Conservation (phyloP, 2,113 vertebrate genomes). For the Cephalopterus ornatus region DNA sequence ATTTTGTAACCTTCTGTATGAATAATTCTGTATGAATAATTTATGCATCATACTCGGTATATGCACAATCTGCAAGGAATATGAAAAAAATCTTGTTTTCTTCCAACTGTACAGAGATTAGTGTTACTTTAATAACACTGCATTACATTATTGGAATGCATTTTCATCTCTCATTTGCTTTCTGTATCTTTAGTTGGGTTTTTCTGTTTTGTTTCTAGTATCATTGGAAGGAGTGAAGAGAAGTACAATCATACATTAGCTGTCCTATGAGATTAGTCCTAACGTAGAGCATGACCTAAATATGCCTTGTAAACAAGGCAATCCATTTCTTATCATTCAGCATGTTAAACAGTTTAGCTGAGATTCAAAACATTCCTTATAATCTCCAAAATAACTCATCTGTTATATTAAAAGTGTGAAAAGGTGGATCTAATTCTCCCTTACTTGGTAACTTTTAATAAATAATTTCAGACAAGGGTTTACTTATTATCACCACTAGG, state of each 20-base stretch:
- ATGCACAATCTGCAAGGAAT: neutral
- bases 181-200: neutral
- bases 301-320: conserved; percentile 17
- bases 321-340: neutral
- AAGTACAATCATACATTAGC: neutral
- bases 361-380: neutral
- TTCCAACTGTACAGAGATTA: neutral
- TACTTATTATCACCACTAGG: neutral
- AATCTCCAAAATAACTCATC: neutral
- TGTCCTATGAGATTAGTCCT: neutral
- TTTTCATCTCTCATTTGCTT: neutral
- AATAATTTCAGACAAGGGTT: neutral
- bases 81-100: neutral
- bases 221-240: neutral
- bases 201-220: neutral
- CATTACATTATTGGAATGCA: neutral
- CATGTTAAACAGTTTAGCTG: neutral
- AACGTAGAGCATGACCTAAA: conserved; percentile 1
- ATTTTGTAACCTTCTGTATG: neutral
- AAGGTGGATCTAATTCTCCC: neutral
- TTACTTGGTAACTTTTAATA: neutral
- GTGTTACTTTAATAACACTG: neutral
- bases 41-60: neutral
- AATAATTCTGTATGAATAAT: neutral
- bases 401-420: neutral